Evolutionary conservation across 1,140 invertebrate genomes (phyloP).

Genomic region (Brachionus manjavacas): DNA sequence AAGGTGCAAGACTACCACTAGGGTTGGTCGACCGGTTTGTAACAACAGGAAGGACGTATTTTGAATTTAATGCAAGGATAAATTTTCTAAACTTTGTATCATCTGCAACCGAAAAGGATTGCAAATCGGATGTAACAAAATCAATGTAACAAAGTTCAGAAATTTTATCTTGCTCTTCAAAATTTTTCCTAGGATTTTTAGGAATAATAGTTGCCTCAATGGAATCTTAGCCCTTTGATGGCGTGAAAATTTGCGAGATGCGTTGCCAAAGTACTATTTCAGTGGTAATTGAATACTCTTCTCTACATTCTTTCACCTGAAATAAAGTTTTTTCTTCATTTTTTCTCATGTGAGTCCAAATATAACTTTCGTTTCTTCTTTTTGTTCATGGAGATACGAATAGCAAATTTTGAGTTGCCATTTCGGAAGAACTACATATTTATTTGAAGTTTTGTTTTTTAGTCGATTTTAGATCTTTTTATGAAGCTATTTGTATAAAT

Average conservation of each 20-base stretch:
- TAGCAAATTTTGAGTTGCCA: not conserved
- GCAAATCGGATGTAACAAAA: not conserved
- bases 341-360: not conserved
- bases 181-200: not conserved
- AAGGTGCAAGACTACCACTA: too few relatives aligned
- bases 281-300: not conserved
- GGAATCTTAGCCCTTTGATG: not conserved
- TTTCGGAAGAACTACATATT: not conserved
- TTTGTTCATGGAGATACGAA: not conserved
- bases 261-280: not conserved
- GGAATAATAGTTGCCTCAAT: not conserved
- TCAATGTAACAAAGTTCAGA: not conserved
- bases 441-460: not conserved
- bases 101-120: constrained; percentile 6
- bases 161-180: not conserved
- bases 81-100: constrained; percentile 19
- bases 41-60: not conserved
- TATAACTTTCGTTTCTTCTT: not conserved
- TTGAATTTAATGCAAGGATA: not conserved
- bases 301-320: not conserved
- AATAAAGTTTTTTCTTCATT: not conserved
- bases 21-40: too few relatives aligned
- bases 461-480: not conserved
- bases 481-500: not conserved
- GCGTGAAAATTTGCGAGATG: not conserved